phyloP scores from a whole-genome alignment of 2,797 vertebrate species.

The Channa striata region DNA sequence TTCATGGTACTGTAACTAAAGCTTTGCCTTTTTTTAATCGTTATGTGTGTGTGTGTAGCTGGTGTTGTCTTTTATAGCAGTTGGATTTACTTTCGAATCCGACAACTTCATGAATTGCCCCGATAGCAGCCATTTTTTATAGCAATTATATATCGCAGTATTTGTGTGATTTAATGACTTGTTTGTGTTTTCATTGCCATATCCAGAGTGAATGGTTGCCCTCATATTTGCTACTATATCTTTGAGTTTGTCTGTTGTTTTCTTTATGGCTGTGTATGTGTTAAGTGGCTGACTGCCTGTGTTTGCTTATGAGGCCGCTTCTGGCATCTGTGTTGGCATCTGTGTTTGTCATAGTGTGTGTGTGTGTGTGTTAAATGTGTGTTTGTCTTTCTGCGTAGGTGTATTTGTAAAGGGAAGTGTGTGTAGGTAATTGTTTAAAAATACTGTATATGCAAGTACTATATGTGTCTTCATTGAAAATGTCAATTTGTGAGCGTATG shows the following conservation, averaged over 20 bases:
- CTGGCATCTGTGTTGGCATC: constrained; percentile 78
- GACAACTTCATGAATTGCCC: constrained; percentile 17
- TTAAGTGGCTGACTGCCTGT: constrained; percentile 75
- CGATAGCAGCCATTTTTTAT: background rate
- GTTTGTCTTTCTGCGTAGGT: constrained; percentile 50
- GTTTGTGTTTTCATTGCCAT: constrained; percentile 19
- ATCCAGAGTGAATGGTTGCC: constrained; percentile 37
- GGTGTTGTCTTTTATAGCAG: constrained; percentile 16
- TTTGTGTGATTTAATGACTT: constrained; percentile 26
- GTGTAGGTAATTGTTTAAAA: constrained; percentile 63
- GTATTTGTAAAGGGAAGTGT: constrained; percentile 57
- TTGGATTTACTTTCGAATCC: background rate
- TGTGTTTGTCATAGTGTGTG: constrained; percentile 72
- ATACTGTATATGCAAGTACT: constrained; percentile 39
- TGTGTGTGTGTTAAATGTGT: constrained; percentile 16
- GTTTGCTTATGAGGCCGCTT: constrained; percentile 72
- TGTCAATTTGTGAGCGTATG: constrained; percentile 52
- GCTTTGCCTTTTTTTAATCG: background rate
- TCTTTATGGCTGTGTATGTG: constrained; percentile 63
- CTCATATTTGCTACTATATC: constrained; percentile 53
- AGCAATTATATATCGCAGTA: constrained; percentile 10
- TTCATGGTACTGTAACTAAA: constrained; percentile 86
- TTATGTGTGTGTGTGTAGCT: background rate
- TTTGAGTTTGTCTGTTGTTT: constrained; percentile 57
- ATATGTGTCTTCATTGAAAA: constrained; percentile 45